phyloP scores from a whole-genome alignment of 2,113 vertebrate species.

The Tachycineta bicolor region DNA sequence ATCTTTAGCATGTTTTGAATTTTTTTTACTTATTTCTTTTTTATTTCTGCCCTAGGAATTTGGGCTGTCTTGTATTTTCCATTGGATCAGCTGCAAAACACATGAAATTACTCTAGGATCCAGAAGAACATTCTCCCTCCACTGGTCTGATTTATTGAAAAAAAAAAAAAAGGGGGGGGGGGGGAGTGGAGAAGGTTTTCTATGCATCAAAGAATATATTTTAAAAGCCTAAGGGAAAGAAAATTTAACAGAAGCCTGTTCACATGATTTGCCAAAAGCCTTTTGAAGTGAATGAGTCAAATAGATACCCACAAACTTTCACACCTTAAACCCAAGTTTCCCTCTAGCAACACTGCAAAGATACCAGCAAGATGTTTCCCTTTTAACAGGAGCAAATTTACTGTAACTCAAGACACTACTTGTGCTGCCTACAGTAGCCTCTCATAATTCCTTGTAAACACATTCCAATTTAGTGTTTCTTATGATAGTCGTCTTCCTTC shows the following conservation, averaged over 20 bases:
- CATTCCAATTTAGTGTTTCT: not conserved
- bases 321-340: not conserved
- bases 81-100: not conserved
- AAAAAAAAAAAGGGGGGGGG: rapidly evolving
- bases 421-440: not conserved
- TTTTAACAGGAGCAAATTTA: not conserved
- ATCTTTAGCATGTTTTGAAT: not conserved
- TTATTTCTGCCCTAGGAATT: not conserved
- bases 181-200: rapidly evolving
- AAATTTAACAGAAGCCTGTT: not conserved
- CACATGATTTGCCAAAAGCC: not conserved
- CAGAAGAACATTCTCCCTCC: not conserved
- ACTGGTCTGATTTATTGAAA: not conserved
- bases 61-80: not conserved
- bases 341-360: not conserved
- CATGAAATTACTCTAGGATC: not conserved
- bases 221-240: not conserved
- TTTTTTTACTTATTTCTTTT: not conserved
- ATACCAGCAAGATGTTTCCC: not conserved
- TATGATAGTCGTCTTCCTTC: not conserved
- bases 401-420: not conserved
- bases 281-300: not conserved
- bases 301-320: not conserved
- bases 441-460: not conserved
- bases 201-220: not conserved